These are phyloP conservation scores for Champsocephalus esox DNA, from an alignment of 2,797 vertebrate species.

Conservation along the genomic window DNA sequence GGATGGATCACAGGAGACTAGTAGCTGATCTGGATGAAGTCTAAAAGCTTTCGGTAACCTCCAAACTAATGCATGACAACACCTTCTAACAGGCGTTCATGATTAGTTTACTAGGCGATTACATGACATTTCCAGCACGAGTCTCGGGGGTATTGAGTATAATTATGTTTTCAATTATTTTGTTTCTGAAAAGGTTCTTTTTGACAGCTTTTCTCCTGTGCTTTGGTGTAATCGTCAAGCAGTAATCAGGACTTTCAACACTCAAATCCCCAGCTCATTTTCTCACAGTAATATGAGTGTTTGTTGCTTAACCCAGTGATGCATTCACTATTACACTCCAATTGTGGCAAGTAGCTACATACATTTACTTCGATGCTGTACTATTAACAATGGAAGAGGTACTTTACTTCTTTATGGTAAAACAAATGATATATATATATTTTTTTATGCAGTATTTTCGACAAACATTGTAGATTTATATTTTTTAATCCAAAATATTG, in stretches of 20 bases:
- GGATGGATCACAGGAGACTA: constrained; percentile 65
- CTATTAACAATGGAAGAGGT: too few species aligned
- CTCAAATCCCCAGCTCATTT: constrained; percentile 6
- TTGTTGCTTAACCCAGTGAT: too few species aligned
- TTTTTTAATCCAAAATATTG: too few species aligned
- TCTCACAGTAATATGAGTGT: background rate
- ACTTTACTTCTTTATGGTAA: too few species aligned
- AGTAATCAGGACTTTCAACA: background rate
- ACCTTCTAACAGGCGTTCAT: constrained; percentile 8
- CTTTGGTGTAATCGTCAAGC: background rate
- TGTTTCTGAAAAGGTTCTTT: background rate
- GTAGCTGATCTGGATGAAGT: constrained; percentile 62
- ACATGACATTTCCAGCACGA: constrained; percentile 1
- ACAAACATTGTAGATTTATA: too few species aligned
- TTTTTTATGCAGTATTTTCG: too few species aligned
- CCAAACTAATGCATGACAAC: constrained; percentile 36
- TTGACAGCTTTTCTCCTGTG: constrained; percentile 5
- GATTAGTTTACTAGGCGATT: constrained; percentile 26
- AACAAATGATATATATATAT: too few species aligned
- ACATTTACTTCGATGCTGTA: too few species aligned
- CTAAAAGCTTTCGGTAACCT: constrained; percentile 62
- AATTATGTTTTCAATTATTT: background rate
- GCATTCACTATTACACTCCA: too few species aligned
- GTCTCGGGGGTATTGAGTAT: background rate
- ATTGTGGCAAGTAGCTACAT: too few species aligned